A percentile compares a stretch with the other conserved stretches of the same genome.
Evolutionary conservation across 2,888 invertebrate species (phyloP).

Genomic region (Patella caerulea): DNA sequence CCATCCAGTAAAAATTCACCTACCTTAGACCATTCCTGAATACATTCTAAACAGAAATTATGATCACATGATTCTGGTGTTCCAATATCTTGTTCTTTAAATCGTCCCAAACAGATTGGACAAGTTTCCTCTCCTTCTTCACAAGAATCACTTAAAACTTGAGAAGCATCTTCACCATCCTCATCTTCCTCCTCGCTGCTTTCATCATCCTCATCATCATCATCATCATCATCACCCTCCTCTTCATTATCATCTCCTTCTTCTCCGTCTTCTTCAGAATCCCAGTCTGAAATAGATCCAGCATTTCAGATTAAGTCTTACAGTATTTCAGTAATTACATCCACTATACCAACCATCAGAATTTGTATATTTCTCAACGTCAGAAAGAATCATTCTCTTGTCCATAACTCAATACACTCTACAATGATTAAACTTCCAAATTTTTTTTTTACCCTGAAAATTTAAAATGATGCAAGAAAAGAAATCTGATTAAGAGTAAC

Average conservation of each 20-base stretch:
- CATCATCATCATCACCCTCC: not conserved
- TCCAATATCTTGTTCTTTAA: conserved; percentile 85
- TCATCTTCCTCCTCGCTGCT: conserved; percentile 29
- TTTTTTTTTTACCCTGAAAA: too few species aligned
- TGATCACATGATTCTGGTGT: conserved; percentile 91
- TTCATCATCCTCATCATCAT: not conserved
- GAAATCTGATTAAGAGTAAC: too few species aligned
- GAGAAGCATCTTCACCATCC: conserved; percentile 32
- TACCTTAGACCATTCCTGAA: conserved; percentile 91
- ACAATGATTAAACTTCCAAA: too few species aligned
- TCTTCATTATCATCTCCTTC: not conserved
- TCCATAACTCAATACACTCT: too few species aligned
- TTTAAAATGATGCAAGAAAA: too few species aligned
- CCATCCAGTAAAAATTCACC: conserved; percentile 13
- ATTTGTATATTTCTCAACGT: too few species aligned
- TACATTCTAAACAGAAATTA: conserved; percentile 89
- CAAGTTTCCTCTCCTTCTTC: conserved; percentile 74
- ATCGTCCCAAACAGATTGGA: conserved; percentile 88
- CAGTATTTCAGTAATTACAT: too few species aligned
- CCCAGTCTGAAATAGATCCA: too few species aligned
- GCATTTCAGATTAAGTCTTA: too few species aligned
- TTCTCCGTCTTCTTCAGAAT: not conserved
- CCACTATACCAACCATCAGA: too few species aligned
- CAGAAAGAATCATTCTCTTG: too few species aligned
- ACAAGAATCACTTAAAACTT: conserved; percentile 44